Evolutionary conservation across 2,797 vertebrate species (phyloP), one percentile per base, ranked within the genome.

Genomic region (Nyctalus aviator): DNA sequence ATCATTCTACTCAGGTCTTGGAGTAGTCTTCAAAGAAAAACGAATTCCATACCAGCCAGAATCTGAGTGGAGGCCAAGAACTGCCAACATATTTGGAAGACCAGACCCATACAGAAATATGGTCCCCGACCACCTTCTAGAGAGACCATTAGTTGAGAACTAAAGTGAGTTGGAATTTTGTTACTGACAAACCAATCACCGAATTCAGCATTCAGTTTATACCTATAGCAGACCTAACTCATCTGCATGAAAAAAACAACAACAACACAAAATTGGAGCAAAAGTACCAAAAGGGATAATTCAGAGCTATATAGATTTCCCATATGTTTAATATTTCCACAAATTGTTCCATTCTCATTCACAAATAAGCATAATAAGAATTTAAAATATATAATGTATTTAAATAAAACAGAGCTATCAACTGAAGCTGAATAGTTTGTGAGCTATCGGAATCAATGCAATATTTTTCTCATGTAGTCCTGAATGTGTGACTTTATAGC

Each of bases 21-120:
- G 96, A 95, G 83, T 73, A 83, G 41, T 50, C 82, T 97, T 96
- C 96, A 96, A 96, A 97, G 96, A 71, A 94, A 96, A 95, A 95
- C 90, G 91, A 93, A 96, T 96, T 88, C 81, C 88, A 87, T 73
- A 95, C 92, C 92, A 92, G 50, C 77, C 88, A 96, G 62, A 72
- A 75, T 32, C 86, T 90, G 84, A 95, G 57, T 66, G 53, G 62
- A 91, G 57, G 85, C 90, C 91, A 93, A 96, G 78, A 95, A 62
- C 68, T 91, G 93, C 83, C 93, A 96, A 87, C 72, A 20, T 88
- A 73, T 71, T 94, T 89, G 50, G 66, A 88, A 97, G 83, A 41
- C 68, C 93, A 97, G 92, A 84, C 1, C 66, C 41, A 46, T 93
- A 41, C 17, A 91, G 83, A 92, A 86, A 88, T 50, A 77, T 15